Percentiles rank a stretch among this genome's conserved stretches.
Evolutionary conservation across 2,113 vertebrate species (phyloP).

Genomic region (Hiodon tergisus): DNA sequence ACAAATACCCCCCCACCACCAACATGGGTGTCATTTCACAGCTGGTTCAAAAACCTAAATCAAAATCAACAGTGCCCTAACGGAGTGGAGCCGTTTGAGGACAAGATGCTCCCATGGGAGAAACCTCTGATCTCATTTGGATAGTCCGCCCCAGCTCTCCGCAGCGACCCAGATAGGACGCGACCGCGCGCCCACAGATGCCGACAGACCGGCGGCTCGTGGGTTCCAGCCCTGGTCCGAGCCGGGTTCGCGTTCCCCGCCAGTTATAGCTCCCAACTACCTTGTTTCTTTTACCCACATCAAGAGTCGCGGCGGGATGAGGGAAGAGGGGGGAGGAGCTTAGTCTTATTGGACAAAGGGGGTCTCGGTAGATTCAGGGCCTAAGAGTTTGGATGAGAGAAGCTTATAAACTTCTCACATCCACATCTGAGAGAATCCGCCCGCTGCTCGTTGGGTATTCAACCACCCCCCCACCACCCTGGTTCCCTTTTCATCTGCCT

Average conservation of each 20-base stretch:
- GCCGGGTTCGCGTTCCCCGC: constrained; percentile 39
- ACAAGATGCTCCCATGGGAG: not conserved
- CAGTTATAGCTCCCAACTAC: not conserved
- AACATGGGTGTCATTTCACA: too few relatives aligned
- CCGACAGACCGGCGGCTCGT: constrained; percentile 57
- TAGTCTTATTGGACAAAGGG: constrained; percentile 53
- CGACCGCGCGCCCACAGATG: constrained; percentile 46
- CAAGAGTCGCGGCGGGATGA: constrained; percentile 45
- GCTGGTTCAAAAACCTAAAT: too few relatives aligned
- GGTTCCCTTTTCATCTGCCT: constrained; percentile 84
- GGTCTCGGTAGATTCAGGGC: constrained; percentile 46
- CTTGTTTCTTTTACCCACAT: constrained; percentile 46
- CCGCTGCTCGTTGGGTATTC: constrained; percentile 71
- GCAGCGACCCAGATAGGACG: constrained; percentile 28
- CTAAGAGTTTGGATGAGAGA: constrained; percentile 76
- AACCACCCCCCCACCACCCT: constrained; percentile 47
- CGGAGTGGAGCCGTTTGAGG: too few relatives aligned
- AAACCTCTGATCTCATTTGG: not conserved
- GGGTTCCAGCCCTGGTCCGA: constrained; percentile 59
- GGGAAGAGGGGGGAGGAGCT: constrained; percentile 30
- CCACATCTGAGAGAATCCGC: constrained; percentile 66
- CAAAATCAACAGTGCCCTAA: too few relatives aligned
- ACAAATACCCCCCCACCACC: too few relatives aligned
- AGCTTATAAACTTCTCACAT: constrained; percentile 75
- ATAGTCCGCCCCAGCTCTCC: not conserved